Evolutionary conservation across 2,888 invertebrate genomes (phyloP).

Genomic region (Idaea dimidiata): DNA sequence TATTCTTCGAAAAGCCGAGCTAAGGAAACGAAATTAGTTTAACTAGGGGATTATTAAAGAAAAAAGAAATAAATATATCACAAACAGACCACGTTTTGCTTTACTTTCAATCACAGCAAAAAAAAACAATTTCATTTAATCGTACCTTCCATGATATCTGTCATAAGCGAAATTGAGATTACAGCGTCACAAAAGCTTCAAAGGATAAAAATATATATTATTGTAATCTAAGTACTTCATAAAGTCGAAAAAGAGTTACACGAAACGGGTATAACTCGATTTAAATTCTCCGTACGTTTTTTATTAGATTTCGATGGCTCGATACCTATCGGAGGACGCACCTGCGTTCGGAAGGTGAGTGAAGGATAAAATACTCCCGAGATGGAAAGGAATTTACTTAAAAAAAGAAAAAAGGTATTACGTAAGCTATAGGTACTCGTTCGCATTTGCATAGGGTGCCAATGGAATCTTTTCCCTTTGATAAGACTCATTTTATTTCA

Average conservation of each 20-base stretch:
- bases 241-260: slow-evolving; percentile 10
- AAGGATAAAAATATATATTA: not conserved
- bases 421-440: not conserved
- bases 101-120: not conserved
- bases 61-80: no score
- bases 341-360: slow-evolving; percentile 27
- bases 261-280: slow-evolving; percentile 18
- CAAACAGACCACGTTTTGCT: not conserved
- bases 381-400: slow-evolving; percentile 3
- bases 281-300: slow-evolving; percentile 27
- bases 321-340: slow-evolving; percentile 24
- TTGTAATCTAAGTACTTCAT: slow-evolving; percentile 10
- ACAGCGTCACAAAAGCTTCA: not conserved
- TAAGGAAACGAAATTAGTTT: no score
- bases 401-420: slow-evolving; percentile 18
- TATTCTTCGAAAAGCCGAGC: no score
- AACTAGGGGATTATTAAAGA: no score
- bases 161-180: not conserved
- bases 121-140: not conserved
- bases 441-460: not conserved
- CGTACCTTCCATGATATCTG: not conserved
- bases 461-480: not conserved
- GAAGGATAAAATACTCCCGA: slow-evolving; percentile 11
- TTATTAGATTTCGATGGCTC: slow-evolving; percentile 29
- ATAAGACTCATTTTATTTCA: not conserved